phyloP scores from a whole-genome alignment of 2,888 invertebrate species.

The Epirrhoe alternata region DNA sequence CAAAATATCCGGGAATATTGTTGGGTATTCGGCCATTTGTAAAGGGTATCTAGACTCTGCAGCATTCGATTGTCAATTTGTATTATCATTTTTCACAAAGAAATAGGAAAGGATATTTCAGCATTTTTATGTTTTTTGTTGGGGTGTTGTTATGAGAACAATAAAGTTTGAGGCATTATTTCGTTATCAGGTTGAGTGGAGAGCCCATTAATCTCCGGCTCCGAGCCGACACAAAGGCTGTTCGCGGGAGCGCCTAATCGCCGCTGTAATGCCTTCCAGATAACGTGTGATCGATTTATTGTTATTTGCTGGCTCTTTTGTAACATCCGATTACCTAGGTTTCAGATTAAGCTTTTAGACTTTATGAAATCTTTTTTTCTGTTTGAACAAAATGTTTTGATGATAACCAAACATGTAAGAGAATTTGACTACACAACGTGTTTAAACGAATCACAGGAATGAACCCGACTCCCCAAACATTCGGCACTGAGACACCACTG shows the following conservation, averaged over 20 bases:
- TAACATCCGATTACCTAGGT: neutral
- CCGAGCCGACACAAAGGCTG: slow-evolving; percentile 6
- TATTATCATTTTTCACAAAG: slow-evolving; percentile 26
- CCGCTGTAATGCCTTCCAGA: slow-evolving; percentile 19
- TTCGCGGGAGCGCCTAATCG: slow-evolving; percentile 17
- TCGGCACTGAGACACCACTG: neutral
- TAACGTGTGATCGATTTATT: slow-evolving; percentile 24
- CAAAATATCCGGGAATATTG: slow-evolving; percentile 26
- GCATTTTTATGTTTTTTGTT: neutral
- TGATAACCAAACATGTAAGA: neutral
- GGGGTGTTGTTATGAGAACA: slow-evolving; percentile 2
- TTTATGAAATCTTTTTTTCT: neutral
- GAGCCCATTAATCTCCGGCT: slow-evolving; percentile 9
- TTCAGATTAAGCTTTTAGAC: neutral
- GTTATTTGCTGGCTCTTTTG: neutral
- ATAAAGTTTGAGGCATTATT: slow-evolving; percentile 1
- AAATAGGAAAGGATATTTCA: slow-evolving; percentile 10
- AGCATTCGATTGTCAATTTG: slow-evolving; percentile 29
- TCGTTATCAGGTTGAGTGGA: slow-evolving; percentile 14
- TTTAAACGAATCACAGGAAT: slow-evolving; percentile 1
- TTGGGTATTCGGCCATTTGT: slow-evolving; percentile 15
- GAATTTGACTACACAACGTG: neutral
- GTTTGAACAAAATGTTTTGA: neutral
- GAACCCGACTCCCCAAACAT: slow-evolving; percentile 5
- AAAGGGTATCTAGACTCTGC: slow-evolving; percentile 24